phyloP scores from a whole-genome alignment of 2,113 vertebrate species.

The Calidris pugnax region DNA sequence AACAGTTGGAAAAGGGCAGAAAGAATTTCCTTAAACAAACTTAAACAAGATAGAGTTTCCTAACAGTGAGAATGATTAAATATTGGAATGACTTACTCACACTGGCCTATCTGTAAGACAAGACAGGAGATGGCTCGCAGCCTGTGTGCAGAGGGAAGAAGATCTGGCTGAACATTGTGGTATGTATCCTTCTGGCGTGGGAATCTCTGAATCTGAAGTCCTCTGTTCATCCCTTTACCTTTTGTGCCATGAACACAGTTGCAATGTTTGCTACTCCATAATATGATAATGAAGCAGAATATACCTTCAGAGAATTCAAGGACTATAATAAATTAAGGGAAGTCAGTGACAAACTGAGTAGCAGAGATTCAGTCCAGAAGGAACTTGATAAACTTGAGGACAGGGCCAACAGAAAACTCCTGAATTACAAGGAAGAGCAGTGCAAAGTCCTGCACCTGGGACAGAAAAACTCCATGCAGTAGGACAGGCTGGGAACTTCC shows the following conservation, averaged over 20 bases:
- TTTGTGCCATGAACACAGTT: not conserved
- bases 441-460: not conserved
- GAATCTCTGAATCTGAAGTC: not conserved
- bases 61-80: slow-evolving; percentile 33
- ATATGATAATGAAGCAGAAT: not conserved
- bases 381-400: not conserved
- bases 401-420: not conserved
- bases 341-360: not conserved
- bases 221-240: not conserved
- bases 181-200: not conserved
- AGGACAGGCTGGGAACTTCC: not conserved
- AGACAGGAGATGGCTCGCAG: not conserved
- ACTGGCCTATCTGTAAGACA: slow-evolving; percentile 36
- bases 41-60: slow-evolving; percentile 31
- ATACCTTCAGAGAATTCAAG: not conserved
- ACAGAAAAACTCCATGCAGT: not conserved
- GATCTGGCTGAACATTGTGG: slow-evolving; percentile 38
- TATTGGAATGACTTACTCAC: slow-evolving; percentile 12
- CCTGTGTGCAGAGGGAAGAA: not conserved
- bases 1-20: not conserved
- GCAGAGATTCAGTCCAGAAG: not conserved
- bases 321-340: not conserved
- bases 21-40: slow-evolving; percentile 22
- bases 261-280: not conserved
- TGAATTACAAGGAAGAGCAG: not conserved